phyloP scores from a whole-genome alignment of 2,113 vertebrate species.

The Rhinolophus sinicus region DNA sequence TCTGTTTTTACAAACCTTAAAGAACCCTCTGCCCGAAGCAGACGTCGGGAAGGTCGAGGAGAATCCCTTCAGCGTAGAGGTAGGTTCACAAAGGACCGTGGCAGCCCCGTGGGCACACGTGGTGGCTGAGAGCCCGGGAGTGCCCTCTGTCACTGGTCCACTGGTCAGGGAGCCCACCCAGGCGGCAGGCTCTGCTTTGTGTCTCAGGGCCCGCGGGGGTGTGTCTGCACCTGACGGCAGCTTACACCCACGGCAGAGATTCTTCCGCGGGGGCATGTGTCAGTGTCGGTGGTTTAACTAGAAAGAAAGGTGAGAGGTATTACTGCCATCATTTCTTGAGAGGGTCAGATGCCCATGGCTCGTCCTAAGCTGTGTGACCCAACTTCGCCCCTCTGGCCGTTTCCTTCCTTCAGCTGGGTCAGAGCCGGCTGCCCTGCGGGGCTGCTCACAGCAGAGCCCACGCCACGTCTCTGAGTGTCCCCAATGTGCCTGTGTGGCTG shows the following conservation, averaged over 20 bases:
- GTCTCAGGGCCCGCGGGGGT: too few species aligned
- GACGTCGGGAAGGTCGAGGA: conserved; percentile 90
- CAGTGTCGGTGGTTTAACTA: neutral
- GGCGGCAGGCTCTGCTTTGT: too few species aligned
- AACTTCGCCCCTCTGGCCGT: neutral
- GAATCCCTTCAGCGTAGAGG: conserved; percentile 86
- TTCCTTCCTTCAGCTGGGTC: neutral
- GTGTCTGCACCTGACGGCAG: too few species aligned
- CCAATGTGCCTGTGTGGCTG: too few species aligned
- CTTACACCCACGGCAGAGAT: neutral
- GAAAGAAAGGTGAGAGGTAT: neutral
- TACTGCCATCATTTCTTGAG: neutral
- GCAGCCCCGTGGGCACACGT: neutral
- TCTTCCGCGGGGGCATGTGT: neutral
- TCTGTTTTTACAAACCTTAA: conserved; percentile 95
- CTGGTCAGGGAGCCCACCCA: too few species aligned
- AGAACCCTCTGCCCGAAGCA: conserved; percentile 89
- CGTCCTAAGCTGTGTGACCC: neutral
- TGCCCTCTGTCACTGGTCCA: too few species aligned
- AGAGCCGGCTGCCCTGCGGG: neutral
- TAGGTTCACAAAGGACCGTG: conserved; percentile 50
- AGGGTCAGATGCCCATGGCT: neutral
- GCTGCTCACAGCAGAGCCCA: rapidly evolving
- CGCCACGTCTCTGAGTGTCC: rapidly evolving
- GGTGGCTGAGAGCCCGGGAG: too few species aligned